A percentile compares a stretch with the other conserved stretches of the same genome.
Evolutionary conservation across 2,113 vertebrate species (phyloP).

Genomic region (Myotis yumanensis): DNA sequence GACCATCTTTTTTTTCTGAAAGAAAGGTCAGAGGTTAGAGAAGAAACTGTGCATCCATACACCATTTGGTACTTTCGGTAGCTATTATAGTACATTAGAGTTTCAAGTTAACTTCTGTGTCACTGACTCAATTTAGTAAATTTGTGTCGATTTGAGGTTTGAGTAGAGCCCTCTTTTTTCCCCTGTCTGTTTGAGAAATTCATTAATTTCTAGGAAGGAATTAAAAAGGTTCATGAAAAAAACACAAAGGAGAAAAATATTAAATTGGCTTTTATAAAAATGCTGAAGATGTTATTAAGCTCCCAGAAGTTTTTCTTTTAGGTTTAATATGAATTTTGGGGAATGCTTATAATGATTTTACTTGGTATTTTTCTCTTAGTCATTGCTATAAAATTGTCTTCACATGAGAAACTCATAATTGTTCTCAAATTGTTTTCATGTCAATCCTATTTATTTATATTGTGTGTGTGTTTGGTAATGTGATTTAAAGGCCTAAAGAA

Average conservation of each 20-base stretch:
- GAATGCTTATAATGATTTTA: not conserved
- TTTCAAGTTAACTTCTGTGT: not conserved
- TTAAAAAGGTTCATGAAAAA: not conserved
- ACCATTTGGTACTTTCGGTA: not conserved
- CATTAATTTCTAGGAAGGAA: conserved; percentile 29
- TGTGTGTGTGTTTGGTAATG: not conserved
- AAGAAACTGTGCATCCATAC: not conserved
- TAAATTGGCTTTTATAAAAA: conserved; percentile 29
- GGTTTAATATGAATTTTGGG: not conserved
- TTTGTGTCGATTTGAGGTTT: not conserved
- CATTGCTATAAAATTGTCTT: not conserved
- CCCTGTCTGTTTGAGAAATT: not conserved
- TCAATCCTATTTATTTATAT: not conserved
- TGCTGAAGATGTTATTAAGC: not conserved
- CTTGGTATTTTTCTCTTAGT: not conserved
- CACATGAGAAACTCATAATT: not conserved
- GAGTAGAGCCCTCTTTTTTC: not conserved
- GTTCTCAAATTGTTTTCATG: conserved; percentile 23
- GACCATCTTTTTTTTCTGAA: not conserved
- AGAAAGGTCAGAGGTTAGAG: not conserved
- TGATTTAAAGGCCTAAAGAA: conserved; percentile 10
- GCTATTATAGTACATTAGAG: not conserved
- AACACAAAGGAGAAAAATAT: not conserved
- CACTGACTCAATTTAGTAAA: not conserved
- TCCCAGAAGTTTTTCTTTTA: conserved; percentile 41